Percentiles rank a stretch among this genome's conserved stretches.
These are phyloP conservation scores for Stegodyphus dumicola DNA, from an alignment of 1,140 invertebrate genomes.

Conservation along the genomic window DNA sequence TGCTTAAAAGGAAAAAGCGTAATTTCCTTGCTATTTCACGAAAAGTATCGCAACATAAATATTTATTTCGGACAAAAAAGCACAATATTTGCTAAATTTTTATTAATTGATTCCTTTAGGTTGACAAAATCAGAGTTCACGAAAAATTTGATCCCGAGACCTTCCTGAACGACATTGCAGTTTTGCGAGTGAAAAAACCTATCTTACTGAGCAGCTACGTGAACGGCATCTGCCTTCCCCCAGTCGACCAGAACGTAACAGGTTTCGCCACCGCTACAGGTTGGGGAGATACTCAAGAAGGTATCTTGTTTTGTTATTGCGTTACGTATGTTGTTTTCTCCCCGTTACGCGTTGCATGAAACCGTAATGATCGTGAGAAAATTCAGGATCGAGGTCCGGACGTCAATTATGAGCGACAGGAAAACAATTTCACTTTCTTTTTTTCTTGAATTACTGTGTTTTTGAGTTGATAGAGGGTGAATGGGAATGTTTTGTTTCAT, in stretches of 20 bases:
- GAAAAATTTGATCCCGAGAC: constrained; percentile 64
- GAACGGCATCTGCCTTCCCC: constrained; percentile 88
- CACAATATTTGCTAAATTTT: too few relatives aligned
- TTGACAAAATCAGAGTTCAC: constrained; percentile 39
- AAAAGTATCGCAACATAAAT: too few relatives aligned
- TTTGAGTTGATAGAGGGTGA: too few relatives aligned
- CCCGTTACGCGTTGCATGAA: neutral
- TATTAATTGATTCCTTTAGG: neutral
- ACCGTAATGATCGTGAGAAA: constrained; percentile 26
- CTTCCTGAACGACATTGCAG: constrained; percentile 66
- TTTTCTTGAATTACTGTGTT: too few relatives aligned
- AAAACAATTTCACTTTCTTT: too few relatives aligned
- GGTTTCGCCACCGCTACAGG: constrained; percentile 34
- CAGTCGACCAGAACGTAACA: constrained; percentile 70
- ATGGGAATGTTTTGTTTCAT: too few relatives aligned
- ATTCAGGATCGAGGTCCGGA: neutral
- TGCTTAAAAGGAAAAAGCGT: too few relatives aligned
- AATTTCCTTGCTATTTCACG: too few relatives aligned
- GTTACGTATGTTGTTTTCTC: constrained; percentile 6
- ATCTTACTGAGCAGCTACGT: constrained; percentile 73
- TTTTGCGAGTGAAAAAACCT: constrained; percentile 62
- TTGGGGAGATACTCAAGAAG: constrained; percentile 38
- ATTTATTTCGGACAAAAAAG: too few relatives aligned
- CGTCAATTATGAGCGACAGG: too few relatives aligned
- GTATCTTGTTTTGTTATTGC: constrained; percentile 5